Evolutionary conservation across 2,888 invertebrate species (phyloP), one percentile per base, ranked within the genome.

Genomic region (Phaonia tiefii): DNA sequence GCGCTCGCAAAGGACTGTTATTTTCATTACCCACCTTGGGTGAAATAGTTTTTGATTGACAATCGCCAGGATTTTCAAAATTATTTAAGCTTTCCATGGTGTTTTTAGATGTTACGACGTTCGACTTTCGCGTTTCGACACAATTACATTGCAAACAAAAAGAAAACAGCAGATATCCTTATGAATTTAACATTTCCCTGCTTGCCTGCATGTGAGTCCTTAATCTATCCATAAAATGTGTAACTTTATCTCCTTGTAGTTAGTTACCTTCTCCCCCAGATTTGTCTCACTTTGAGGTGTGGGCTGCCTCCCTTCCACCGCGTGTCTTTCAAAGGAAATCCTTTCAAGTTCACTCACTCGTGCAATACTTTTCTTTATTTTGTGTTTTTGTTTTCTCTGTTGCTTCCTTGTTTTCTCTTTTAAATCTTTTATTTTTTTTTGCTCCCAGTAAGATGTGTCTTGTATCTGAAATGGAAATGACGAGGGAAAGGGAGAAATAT

Each of bases 21-120:
- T 79, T 79, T 77, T 75, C 60, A 67, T 79, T 82, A 17, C 54
- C 73, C 39, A 72, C 56, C 54, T 77, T 67, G 22, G 85, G 85
- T 83, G 83, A 88, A 85, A 82, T 79, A 51, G 74, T 77, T 26
- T 85, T 79, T 25, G 82, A 83, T 83, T 86, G 88, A 85, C 88
- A 89, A 85, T 88, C 88, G 80, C 85, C 87, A 79, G 88, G 86
- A 87, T 85, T 88, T 81, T 86, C 87, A 78, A 79, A 72, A 75
- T 84, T 86, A n/a, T 79, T 85, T 67, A 85, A 73, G 60, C 86
- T 86, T 77, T 88, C 88, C 88, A 88, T 88, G 51, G 56, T 75
- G 17, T 31, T 31, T n/a, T 8, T 5, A 31, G 31, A 31, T 31
- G 31, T 5, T n/a, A n/a, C 5, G 46, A 17, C 3, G 46, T 22